Base-by-base conservation (phyloP, 2,888 invertebrate species). In the Leptopilina syphax region DNA sequence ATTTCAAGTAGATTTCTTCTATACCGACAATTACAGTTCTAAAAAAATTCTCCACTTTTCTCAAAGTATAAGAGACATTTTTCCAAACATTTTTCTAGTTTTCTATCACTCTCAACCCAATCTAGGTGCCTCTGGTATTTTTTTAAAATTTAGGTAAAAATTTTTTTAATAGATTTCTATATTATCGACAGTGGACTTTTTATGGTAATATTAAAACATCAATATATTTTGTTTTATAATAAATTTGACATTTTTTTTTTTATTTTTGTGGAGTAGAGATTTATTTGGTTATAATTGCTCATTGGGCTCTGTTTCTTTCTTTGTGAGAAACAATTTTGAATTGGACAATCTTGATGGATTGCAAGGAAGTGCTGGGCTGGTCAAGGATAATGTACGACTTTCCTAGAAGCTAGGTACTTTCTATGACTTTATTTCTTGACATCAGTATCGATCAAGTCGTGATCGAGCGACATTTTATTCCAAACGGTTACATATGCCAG, bases 331-430 rank as follows among this genome's bases (percentile, higher is more conserved):
- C 24, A 24, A 63, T 68, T 68, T 24, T 50, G 12, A 50, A 68
- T 50, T 2, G 13, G 12, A 70, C 70, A 70, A 70, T 70, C 70
- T 50, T 70, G 54, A 70, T 70, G 12, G 54, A 70, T 73, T 54
- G 34, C 34, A 73, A 44, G 73, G 73, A 73, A 73, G 57, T 57
- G 34, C 50, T 57, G 27, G 27, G 13, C 54, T 73, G 57, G 54
- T 57, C 73, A 57, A 73, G 73, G 73, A 73, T 73, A 73, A 73
- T 9, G 34, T 73, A 73, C 57, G 73, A 27, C 9, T 73, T 73
- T 73, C 57, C 73, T 73, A 73, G 73, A 73, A 73, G 57, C 73
- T 73, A 13, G 27, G 73, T 73, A 73, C 73, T 57, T 73, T 73
- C 54, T 73, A 73, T 54, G 73, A 73, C 73, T 73, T 57, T 73